Percentiles rank a stretch among this genome's conserved stretches.
phyloP scores from a whole-genome alignment of 2,797 vertebrate species.

The Psittacula derbiana region DNA sequence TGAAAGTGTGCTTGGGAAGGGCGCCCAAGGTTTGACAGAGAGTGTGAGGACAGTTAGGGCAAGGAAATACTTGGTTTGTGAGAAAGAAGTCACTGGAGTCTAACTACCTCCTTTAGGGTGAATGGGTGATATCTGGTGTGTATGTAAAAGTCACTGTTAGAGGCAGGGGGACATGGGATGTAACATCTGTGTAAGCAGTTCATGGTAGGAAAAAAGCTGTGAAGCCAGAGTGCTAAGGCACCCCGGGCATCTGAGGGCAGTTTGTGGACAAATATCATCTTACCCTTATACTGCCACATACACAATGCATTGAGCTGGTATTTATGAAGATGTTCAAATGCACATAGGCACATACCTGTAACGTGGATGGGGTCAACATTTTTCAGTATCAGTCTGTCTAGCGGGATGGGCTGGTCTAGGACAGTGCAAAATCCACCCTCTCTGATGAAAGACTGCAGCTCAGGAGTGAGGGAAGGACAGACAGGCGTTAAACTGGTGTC shows the following conservation, averaged over 20 bases:
- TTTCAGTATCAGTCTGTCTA: conserved; percentile 87
- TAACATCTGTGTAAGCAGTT: background rate
- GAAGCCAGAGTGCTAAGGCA: background rate
- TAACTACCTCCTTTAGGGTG: background rate
- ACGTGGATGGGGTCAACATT: conserved; percentile 84
- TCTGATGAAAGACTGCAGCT: conserved; percentile 86
- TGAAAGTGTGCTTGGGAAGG: background rate
- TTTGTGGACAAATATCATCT: background rate
- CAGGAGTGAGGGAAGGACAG: conserved; percentile 79
- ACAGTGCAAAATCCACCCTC: conserved; percentile 87
- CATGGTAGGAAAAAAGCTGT: background rate
- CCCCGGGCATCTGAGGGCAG: background rate
- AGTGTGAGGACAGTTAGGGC: rapidly evolving
- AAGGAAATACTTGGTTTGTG: background rate
- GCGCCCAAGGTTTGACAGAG: background rate
- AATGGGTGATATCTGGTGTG: background rate
- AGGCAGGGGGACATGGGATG: background rate
- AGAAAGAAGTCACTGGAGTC: background rate
- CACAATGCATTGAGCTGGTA: rapidly evolving
- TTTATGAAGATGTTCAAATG: background rate
- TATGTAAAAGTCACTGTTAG: background rate
- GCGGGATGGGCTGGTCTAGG: conserved; percentile 88
- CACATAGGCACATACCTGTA: conserved; percentile 75
- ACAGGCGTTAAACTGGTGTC: conserved; percentile 72
- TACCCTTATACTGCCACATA: rapidly evolving